Conservation (phyloP, 2,113 vertebrate genomes). For the Scalopus aquaticus region DNA sequence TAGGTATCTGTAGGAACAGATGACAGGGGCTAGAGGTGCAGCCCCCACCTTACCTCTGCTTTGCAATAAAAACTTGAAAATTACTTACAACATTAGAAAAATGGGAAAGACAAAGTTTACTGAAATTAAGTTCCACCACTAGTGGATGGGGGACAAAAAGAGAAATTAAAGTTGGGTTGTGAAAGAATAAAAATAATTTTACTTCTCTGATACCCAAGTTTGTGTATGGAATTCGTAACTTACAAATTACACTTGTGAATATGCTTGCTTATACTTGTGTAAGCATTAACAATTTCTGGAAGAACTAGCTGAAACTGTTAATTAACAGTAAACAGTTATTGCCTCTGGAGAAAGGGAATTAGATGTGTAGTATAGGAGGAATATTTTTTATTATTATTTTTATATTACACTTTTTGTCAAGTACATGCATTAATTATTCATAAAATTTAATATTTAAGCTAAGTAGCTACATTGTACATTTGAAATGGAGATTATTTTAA, state of each 20-base stretch:
- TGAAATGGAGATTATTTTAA: not conserved
- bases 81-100: not conserved
- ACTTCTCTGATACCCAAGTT: not conserved
- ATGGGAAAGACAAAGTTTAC: not conserved
- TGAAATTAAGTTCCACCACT: slow-evolving; percentile 15
- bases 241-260: not conserved
- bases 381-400: not conserved
- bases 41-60: too few relatives aligned
- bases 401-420: not conserved
- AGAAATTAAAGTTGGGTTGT: not conserved
- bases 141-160: not conserved
- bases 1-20: not conserved
- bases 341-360: not conserved
- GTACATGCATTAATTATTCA: not conserved
- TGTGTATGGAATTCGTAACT: not conserved
- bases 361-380: not conserved
- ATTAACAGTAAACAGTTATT: not conserved
- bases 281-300: slow-evolving; percentile 4
- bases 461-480: not conserved
- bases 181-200: not conserved
- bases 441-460: slow-evolving; percentile 27
- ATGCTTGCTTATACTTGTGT: not conserved
- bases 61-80: not conserved
- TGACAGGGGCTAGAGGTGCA: too few relatives aligned
- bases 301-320: not conserved